These are phyloP conservation scores for Nebria brevicollis DNA, from an alignment of 2,888 invertebrate species.

Conservation along the genomic window DNA sequence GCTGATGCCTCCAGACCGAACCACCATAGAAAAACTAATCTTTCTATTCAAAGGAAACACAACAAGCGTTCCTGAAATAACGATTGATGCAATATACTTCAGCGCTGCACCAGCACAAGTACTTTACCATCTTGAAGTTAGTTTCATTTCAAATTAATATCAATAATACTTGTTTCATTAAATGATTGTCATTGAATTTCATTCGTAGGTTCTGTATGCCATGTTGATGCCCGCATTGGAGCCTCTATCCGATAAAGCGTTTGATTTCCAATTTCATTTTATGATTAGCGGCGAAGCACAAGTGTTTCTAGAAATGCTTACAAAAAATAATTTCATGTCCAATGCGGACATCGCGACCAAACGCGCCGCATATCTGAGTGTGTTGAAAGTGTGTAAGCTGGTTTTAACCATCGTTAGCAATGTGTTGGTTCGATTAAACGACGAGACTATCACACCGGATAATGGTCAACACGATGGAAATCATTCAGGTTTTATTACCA, in stretches of 20 bases:
- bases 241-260: conserved; percentile 77
- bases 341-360: conserved; percentile 81
- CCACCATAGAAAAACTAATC: conserved; percentile 67
- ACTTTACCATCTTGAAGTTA: conserved; percentile 77
- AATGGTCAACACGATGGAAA: conserved; percentile 58
- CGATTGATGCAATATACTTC: conserved; percentile 74
- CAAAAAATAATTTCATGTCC: conserved; percentile 85
- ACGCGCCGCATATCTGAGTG: conserved; percentile 85
- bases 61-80: conserved; percentile 57
- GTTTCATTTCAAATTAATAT: conserved; percentile 41
- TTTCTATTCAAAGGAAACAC: conserved; percentile 64
- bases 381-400: conserved; percentile 88
- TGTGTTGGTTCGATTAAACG: conserved; percentile 69
- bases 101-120: conserved; percentile 79
- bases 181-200: neutral
- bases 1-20: conserved; percentile 77
- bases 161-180: conserved; percentile 32
- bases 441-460: conserved; percentile 61
- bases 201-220: conserved; percentile 79
- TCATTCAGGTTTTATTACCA: conserved; percentile 57
- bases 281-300: conserved; percentile 74
- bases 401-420: conserved; percentile 88
- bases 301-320: conserved; percentile 80
- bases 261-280: conserved; percentile 76
- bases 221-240: conserved; percentile 87